Evolutionary conservation across 2,113 vertebrate genomes (phyloP).

Genomic region (Cettia cetti): DNA sequence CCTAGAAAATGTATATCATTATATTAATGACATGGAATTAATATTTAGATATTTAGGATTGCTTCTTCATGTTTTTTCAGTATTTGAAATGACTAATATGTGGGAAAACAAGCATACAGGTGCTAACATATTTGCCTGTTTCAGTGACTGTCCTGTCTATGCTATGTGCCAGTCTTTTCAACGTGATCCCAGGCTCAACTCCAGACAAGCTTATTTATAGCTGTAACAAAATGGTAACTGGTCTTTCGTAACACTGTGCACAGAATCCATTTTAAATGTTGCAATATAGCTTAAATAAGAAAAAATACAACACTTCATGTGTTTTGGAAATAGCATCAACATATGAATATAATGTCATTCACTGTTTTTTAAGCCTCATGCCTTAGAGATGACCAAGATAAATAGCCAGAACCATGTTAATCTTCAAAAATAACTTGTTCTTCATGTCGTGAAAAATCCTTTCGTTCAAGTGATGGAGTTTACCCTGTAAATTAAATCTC

Average conservation of each 20-base stretch:
- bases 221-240: not conserved
- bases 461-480: conserved; percentile 69
- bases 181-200: not conserved
- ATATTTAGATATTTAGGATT: not conserved
- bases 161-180: not conserved
- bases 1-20: not conserved
- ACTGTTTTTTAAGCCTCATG: conserved; percentile 47
- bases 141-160: not conserved
- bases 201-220: not conserved
- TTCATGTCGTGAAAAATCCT: conserved; percentile 68
- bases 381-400: conserved; percentile 64
- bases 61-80: not conserved
- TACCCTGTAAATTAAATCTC: conserved; percentile 77
- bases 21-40: not conserved
- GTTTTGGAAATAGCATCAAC: conserved; percentile 9
- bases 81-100: not conserved
- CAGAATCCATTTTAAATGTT: not conserved
- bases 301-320: conserved; percentile 23
- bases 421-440: conserved; percentile 71
- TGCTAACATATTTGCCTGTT: not conserved
- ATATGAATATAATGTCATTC: conserved; percentile 45
- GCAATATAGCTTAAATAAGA: not conserved
- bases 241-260: not conserved
- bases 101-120: not conserved
- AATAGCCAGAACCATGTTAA: conserved; percentile 62